Evolutionary conservation across 2,113 vertebrate species (phyloP).

Genomic region (Myotis brandtii): DNA sequence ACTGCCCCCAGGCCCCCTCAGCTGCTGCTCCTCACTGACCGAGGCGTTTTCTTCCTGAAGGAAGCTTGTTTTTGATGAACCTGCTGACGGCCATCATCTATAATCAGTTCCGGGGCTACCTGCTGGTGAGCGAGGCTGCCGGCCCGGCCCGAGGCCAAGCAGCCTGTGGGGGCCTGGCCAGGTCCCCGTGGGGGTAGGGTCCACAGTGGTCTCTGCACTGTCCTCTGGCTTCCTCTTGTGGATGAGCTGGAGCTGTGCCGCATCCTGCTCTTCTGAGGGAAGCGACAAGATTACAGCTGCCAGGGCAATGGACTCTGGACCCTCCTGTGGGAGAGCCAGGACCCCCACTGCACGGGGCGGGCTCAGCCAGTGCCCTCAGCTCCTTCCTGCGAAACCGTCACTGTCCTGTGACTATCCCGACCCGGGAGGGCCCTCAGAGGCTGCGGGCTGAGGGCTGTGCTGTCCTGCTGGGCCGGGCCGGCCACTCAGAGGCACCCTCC

Average conservation of each 20-base stretch:
- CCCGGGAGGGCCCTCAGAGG: neutral
- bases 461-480: rapidly evolving
- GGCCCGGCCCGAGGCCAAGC: neutral
- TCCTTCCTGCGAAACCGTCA: no score
- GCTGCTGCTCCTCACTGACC: neutral
- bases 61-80: conserved; percentile 98
- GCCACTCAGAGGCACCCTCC: neutral
- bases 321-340: neutral
- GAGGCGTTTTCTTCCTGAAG: conserved; percentile 78
- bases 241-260: neutral
- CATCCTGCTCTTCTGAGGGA: neutral
- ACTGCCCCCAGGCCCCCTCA: neutral
- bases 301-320: rapidly evolving
- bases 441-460: neutral
- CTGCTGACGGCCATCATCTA: conserved; percentile 98
- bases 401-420: no score
- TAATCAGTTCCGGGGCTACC: conserved; percentile 98
- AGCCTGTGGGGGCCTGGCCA: neutral
- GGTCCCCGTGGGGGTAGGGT: neutral
- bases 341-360: neutral
- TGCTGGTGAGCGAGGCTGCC: conserved; percentile 89
- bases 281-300: neutral
- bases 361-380: rapidly evolving
- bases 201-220: neutral
- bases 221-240: neutral